These are phyloP conservation scores for Condylostylus longicornis DNA, from an alignment of 1,140 invertebrate species.

Conservation along the genomic window DNA sequence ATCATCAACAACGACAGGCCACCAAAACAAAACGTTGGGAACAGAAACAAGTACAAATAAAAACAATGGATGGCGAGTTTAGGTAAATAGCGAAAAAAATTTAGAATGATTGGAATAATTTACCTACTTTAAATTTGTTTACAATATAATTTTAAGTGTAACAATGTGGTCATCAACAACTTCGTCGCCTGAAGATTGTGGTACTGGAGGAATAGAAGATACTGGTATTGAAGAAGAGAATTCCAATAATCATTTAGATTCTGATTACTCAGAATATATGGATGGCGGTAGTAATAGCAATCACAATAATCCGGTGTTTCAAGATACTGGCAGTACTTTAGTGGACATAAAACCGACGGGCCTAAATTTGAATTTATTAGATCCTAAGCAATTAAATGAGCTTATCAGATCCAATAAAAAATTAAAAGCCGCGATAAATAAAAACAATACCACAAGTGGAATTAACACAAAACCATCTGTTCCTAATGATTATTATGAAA, in stretches of 20 bases:
- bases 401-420: constrained; percentile 65
- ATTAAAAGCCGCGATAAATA: constrained; percentile 41
- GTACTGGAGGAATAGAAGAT: constrained; percentile 79
- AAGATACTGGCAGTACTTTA: background rate
- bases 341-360: constrained; percentile 7
- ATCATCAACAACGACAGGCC: constrained; percentile 2
- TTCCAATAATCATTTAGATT: constrained; percentile 78
- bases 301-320: no score
- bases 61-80: constrained; percentile 95
- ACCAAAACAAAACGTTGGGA: constrained; percentile 64
- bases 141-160: no score
- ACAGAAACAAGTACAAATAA: constrained; percentile 95
- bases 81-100: no score
- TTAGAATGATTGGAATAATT: no score
- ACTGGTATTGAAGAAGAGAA: constrained; percentile 83
- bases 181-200: constrained; percentile 70
- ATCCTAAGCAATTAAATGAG: constrained; percentile 81
- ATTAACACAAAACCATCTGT: constrained; percentile 38
- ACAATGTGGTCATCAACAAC: constrained; percentile 96
- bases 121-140: no score
- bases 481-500: constrained; percentile 39
- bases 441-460: constrained; percentile 4
- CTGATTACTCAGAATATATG: constrained; percentile 90
- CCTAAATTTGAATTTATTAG: constrained; percentile 74
- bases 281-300: constrained; percentile 69